Base-by-base conservation (phyloP, 2,113 vertebrate genomes). In the Cochlearius cochlearius region DNA sequence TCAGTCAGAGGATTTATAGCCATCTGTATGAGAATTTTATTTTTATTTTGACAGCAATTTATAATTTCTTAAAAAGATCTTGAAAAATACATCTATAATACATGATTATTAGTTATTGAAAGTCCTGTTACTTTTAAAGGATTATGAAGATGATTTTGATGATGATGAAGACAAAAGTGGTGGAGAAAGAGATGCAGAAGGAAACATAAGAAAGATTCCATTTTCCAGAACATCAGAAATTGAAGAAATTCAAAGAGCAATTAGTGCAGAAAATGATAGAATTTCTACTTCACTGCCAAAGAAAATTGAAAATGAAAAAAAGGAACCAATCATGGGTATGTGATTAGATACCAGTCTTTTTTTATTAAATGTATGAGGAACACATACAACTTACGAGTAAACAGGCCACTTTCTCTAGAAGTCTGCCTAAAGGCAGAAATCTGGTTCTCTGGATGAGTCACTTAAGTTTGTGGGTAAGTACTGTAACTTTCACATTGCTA, bases 71-170 rank as follows among this genome's bases (percentile, higher is more conserved):
- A 25, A 15, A 69, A 59, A 50, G 4, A 60, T 83, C 4, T 32
- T 86, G 45, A 66, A 73, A 87, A 90, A 71, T 52, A 9, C 2
- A 36, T 83, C 15, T 78, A 1, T 75, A 69, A 43, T 72, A 16
- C 8, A 4, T 74, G 27, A 72, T 92, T 59, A 63, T 45, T 34
- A 82, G 56, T 41, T 91, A 58, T 20, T 73, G 69, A 82, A 50
- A 77, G 7, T 38, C 36, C 8, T 90, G 2, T 86, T 92, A 4
- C 55, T 94, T 81, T 53, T 84, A 63, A 69, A 99, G 99, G 99
- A 99, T 76, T 99, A 99, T 58, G 99, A 99, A 93, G 99, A 99
- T 73, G 99, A 99, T 95, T 99, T 99, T 98, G 99, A 99, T 78
- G 98, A 99, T 64, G 98, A 98, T n/a, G 98, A 98, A 52, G 97